Evolutionary conservation across 2,888 invertebrate genomes (phyloP).

Genomic region (Ditylenchus weischeri): DNA sequence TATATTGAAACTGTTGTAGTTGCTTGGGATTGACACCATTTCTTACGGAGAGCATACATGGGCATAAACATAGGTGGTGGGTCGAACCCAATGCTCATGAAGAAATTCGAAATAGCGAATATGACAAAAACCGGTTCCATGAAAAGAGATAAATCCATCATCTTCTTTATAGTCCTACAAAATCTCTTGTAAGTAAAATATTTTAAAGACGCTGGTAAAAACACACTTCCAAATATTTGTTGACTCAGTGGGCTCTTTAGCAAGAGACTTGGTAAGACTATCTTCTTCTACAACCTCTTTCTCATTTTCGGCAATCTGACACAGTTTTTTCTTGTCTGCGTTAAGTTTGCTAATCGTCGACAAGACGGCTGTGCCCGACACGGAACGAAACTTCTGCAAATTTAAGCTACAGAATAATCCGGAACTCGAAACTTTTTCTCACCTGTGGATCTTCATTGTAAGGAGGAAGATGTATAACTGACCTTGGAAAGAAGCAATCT

Average conservation of each 20-base stretch:
- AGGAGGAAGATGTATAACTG: neutral
- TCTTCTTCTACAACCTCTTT: neutral
- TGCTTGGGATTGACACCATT: conserved; percentile 28
- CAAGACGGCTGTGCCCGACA: no score
- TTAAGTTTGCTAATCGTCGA: no score
- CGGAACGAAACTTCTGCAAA: no score
- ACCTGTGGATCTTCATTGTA: conserved; percentile 1
- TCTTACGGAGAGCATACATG: conserved; percentile 32
- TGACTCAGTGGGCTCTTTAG: neutral
- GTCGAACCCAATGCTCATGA: conserved; percentile 89
- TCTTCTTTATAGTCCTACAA: conserved; percentile 61
- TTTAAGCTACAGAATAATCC: no score
- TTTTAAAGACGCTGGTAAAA: no score
- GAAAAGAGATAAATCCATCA: conserved; percentile 81
- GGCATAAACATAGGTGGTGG: conserved; percentile 74
- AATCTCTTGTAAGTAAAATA: no score
- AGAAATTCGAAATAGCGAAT: conserved; percentile 87
- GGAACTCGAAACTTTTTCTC: no score
- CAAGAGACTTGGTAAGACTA: neutral
- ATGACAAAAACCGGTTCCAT: conserved; percentile 81
- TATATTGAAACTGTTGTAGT: conserved; percentile 45
- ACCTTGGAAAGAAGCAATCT: conserved; percentile 75
- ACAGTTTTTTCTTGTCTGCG: no score
- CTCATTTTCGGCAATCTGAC: neutral
- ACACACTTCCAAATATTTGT: conserved; percentile 1